phyloP scores from a whole-genome alignment of 2,113 vertebrate genomes.

The Lontra canadensis region DNA sequence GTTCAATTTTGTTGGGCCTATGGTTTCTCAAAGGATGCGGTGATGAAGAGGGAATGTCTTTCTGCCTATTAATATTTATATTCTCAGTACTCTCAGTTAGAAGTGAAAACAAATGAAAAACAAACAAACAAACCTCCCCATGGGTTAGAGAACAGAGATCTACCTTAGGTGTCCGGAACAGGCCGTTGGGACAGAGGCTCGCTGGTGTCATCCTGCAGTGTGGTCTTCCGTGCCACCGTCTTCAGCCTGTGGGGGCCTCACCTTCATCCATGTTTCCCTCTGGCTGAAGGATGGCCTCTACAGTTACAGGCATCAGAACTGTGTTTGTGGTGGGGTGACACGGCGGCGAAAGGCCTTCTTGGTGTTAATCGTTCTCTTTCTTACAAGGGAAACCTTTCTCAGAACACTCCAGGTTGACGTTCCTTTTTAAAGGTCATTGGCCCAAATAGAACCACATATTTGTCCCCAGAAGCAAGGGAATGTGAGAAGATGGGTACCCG shows the following conservation, averaged over 20 bases:
- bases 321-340: neutral
- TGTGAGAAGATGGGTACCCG: neutral
- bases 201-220: neutral
- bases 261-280: neutral
- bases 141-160: neutral
- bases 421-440: neutral
- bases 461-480: neutral
- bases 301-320: neutral
- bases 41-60: neutral
- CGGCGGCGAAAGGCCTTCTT: neutral
- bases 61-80: neutral
- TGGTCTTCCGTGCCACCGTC: fast-evolving
- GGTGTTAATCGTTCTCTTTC: neutral
- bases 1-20: neutral
- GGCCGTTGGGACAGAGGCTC: neutral
- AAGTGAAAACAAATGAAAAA: neutral
- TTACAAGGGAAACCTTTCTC: neutral
- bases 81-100: neutral
- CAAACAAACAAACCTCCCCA: neutral
- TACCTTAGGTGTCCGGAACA: neutral
- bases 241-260: neutral
- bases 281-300: neutral
- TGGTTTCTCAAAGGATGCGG: neutral
- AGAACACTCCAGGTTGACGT: neutral
- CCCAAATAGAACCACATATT: neutral